Conservation (phyloP, 2,888 invertebrate genomes). For the Ectemnius lituratus region DNA sequence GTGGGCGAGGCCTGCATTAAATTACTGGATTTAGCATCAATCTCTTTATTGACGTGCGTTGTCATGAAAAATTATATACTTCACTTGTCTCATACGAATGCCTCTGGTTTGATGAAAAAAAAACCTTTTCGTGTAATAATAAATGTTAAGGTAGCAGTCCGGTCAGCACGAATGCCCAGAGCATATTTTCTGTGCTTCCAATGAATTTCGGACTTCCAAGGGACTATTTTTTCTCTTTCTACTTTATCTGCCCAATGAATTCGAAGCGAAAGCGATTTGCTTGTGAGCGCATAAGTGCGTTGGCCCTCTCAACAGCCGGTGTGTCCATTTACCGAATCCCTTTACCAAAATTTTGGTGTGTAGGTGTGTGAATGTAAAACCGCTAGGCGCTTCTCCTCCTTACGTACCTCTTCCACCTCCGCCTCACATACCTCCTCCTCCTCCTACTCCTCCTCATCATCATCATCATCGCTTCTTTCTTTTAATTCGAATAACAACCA, state of each 20-base stretch:
- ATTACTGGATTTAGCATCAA: background rate
- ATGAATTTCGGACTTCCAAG: no score
- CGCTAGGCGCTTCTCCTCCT: slow-evolving; percentile 69
- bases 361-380: slow-evolving; percentile 68
- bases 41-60: slow-evolving; percentile 7
- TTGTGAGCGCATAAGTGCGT: slow-evolving; percentile 36
- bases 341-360: slow-evolving; percentile 40
- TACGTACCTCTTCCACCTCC: slow-evolving; percentile 28
- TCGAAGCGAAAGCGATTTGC: slow-evolving; percentile 30
- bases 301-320: slow-evolving; percentile 54
- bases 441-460: slow-evolving; percentile 35
- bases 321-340: slow-evolving; percentile 49
- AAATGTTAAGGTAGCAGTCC: background rate
- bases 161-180: background rate
- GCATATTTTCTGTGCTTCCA: background rate
- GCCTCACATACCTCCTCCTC: slow-evolving; percentile 34
- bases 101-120: slow-evolving; percentile 13
- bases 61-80: slow-evolving; percentile 38
- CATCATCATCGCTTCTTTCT: slow-evolving; percentile 45
- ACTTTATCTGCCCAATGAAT: background rate
- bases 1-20: slow-evolving; percentile 25
- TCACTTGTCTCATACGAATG: slow-evolving; percentile 21
- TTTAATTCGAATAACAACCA: slow-evolving; percentile 73
- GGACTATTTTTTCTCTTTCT: no score
- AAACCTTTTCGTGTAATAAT: slow-evolving; percentile 17